Evolutionary conservation across 2,888 invertebrate genomes (phyloP), one percentile per base, ranked within the genome.

Genomic region (Nomada lathburiana): DNA sequence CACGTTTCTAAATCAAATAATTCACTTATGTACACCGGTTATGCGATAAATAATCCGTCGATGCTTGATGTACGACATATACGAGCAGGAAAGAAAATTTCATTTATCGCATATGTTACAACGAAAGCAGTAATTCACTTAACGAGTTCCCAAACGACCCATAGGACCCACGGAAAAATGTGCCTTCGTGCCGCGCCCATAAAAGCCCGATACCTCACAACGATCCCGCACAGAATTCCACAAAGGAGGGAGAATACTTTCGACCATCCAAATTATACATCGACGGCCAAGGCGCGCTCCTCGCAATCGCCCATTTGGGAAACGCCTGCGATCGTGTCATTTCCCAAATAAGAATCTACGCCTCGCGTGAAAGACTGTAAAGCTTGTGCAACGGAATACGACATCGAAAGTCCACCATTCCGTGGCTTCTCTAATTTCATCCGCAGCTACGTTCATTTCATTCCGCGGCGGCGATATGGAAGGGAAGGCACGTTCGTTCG

Each of bases 401-500:
- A 5, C 26, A 7, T 4, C 65, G 18, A 64, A 79, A 69, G 20
- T 47, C 16, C 13, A 9, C 7, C 42, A 20, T 29, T 52, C 42
- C 36, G 13, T 23, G 18, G 10, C n/a, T 2, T 47, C 64, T 47
- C 1, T n/a, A 50, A 64, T 64, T 50, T 50, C n/a, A 47, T 9
- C 47, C 47, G 10, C 47, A 2, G 47, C 11, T 47, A 47, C 47
- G 47, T 13, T 65, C 50, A 2, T 44, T 62, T 70, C 23, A 23
- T 53, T 64, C 23, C 2, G 7, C 11, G n/a, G 20, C 63, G 18
- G 11, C 42, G 36, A 53, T 47, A 42, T 10, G 42, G 47, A n/a
- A 18, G 55, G 78, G 59, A 72, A 67, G 18, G 36, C 67, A 67
- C 65, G 65, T 69, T 80, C 77, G 62, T 64, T 64, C 73, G 57